These are phyloP conservation scores for Dascyllus trimaculatus DNA, from an alignment of 2,113 vertebrate genomes.

Conservation along the genomic window DNA sequence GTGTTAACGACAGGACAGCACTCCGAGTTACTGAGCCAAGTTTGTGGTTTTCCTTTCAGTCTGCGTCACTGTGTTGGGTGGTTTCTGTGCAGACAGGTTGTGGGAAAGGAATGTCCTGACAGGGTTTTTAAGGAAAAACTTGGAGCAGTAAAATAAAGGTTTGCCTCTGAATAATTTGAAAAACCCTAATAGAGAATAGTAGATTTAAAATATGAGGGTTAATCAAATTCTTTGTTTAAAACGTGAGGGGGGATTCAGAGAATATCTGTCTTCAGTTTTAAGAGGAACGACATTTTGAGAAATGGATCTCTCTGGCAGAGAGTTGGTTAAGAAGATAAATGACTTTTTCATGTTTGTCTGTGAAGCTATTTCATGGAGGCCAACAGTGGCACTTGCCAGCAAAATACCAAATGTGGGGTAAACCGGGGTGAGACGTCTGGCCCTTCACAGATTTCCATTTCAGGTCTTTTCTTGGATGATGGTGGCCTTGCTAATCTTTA, in stretches of 20 bases:
- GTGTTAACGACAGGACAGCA: slow-evolving; percentile 1
- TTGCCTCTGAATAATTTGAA: background rate
- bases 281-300: background rate
- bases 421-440: no score
- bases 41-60: slow-evolving; percentile 45
- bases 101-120: slow-evolving; percentile 40
- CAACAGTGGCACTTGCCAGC: no score
- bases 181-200: no score
- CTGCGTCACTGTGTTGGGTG: slow-evolving; percentile 32
- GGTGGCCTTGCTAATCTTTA: no score
- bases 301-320: background rate
- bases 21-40: slow-evolving; percentile 1
- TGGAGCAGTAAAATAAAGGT: background rate
- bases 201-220: no score
- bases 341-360: no score
- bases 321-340: no score
- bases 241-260: background rate
- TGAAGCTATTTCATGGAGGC: no score
- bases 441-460: no score
- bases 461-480: no score
- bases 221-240: background rate
- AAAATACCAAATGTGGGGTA: no score
- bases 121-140: background rate
- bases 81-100: slow-evolving; percentile 17
- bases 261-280: background rate